Evolutionary conservation across 35 echinoderm and acorn worm species (phyloP), one percentile per base, ranked within the genome.

Genomic region (Stichopus chloronotus): DNA sequence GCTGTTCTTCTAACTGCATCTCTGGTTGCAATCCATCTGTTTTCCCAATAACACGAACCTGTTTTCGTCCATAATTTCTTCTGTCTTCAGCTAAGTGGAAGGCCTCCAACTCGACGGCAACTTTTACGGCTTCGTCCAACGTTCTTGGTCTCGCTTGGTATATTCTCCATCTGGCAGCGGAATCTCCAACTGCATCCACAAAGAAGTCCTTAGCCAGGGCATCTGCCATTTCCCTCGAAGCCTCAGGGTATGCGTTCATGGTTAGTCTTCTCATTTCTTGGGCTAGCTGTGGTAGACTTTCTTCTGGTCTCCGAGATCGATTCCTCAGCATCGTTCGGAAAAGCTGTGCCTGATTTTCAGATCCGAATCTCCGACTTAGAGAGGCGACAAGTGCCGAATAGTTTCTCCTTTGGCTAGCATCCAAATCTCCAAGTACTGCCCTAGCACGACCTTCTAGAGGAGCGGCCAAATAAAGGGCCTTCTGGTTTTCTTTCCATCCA

Each of bases 61-160:
- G 0, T 43, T 43, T 43, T 43, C 30, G 30, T 43, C 30, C 30
- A 43, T 43, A 43, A 43, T 43, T 43, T 8, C 20, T 83, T 56
- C 21, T 57, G 14, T 83, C 5, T 83, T 12, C 53, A 17, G 11
- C 86, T n/a, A 88, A 24, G 7, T 22, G 8, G 22, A 65, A 88
- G 4, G 86, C 86, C 63, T 88, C 86, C n/a, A 88, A 6, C 22
- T 88, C 86, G 4, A 59, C 58, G n/a, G 86, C 86, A 8, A 88
- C 65, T 14, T 17, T 20, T 8, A 88, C 86, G 8, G 86, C 86
- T 16, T 88, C 58, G 20, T 88, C 1, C n/a, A 88, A 30, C 20
- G 10, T 88, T 25, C 19, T 88, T 4, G 58, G 86, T 57, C 86
- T 14, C 12, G 86, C 56, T 59, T 88, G 86, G 19, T 88, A 88